phyloP scores from a whole-genome alignment of 2,797 vertebrate species.

The Jordanella pulchra region DNA sequence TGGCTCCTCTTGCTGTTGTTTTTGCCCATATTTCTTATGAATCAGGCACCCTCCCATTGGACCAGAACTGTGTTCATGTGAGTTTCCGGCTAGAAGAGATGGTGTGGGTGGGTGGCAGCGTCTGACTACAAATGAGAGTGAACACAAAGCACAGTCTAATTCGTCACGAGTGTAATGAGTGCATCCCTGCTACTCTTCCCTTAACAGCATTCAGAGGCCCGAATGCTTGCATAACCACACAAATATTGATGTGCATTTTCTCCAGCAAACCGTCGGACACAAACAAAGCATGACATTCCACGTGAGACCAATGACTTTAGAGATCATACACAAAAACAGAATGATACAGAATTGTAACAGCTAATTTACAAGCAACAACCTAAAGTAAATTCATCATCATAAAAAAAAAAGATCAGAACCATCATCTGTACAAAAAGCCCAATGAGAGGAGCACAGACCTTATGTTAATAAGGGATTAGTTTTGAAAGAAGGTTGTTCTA shows the following conservation, averaged over 20 bases:
- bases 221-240: constrained; percentile 5
- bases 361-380: constrained; percentile 14
- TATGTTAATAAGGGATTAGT: constrained; percentile 52
- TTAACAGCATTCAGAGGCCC: constrained; percentile 21
- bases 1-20: constrained; percentile 42
- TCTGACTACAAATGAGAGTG: constrained; percentile 72
- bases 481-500: constrained; percentile 24
- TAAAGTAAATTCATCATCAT: constrained; percentile 6
- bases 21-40: constrained; percentile 34
- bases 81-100: constrained; percentile 40
- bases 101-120: constrained; percentile 59
- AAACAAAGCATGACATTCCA: constrained; percentile 29
- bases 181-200: constrained; percentile 32
- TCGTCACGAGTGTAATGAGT: constrained; percentile 61
- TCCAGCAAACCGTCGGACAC: constrained; percentile 21
- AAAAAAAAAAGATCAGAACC: background rate
- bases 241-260: background rate
- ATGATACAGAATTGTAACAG: constrained; percentile 1
- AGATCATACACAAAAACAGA: constrained; percentile 30
- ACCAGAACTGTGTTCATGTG: constrained; percentile 16
- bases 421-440: constrained; percentile 6
- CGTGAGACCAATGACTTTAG: constrained; percentile 22
- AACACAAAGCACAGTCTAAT: constrained; percentile 50
- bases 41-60: constrained; percentile 27
- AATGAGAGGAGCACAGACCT: constrained; percentile 26